These are phyloP conservation scores for Microtus richardsoni DNA, from an alignment of 2,113 vertebrate genomes.

Conservation along the genomic window DNA sequence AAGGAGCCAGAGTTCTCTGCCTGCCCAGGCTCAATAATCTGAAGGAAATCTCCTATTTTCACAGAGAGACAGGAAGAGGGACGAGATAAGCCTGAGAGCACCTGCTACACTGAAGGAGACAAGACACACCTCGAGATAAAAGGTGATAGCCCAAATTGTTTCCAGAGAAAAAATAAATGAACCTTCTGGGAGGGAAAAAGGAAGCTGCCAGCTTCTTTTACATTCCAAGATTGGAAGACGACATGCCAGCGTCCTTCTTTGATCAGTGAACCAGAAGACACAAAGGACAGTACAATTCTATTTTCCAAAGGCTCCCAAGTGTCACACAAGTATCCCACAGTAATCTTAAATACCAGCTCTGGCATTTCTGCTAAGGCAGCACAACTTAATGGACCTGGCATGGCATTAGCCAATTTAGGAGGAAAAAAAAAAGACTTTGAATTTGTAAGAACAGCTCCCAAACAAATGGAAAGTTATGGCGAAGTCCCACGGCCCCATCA, in stretches of 20 bases:
- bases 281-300: slow-evolving; percentile 59
- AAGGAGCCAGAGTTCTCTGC: slow-evolving; percentile 48
- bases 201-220: slow-evolving; percentile 41
- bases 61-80: slow-evolving; percentile 44
- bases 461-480: slow-evolving; percentile 36
- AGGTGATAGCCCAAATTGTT: slow-evolving; percentile 41
- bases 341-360: slow-evolving; percentile 46
- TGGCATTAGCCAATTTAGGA: not conserved
- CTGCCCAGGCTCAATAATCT: slow-evolving; percentile 57
- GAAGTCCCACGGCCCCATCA: not conserved
- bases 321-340: not conserved
- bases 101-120: slow-evolving; percentile 18
- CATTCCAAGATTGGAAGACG: slow-evolving; percentile 47
- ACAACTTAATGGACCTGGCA: slow-evolving; percentile 38
- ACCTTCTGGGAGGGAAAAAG: slow-evolving; percentile 60
- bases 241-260: slow-evolving; percentile 33
- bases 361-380: slow-evolving; percentile 49
- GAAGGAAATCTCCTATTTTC: slow-evolving; percentile 51
- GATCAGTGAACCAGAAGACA: slow-evolving; percentile 29
- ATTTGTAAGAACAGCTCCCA: not conserved
- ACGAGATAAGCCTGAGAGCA: not conserved
- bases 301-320: slow-evolving; percentile 37
- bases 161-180: not conserved
- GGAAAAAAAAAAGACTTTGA: slow-evolving; percentile 55
- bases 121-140: slow-evolving; percentile 28